A percentile compares a stretch with the other conserved stretches of the same genome.
phyloP scores from a whole-genome alignment of 1,140 invertebrate genomes.

The Drosophila nigrodunni region DNA sequence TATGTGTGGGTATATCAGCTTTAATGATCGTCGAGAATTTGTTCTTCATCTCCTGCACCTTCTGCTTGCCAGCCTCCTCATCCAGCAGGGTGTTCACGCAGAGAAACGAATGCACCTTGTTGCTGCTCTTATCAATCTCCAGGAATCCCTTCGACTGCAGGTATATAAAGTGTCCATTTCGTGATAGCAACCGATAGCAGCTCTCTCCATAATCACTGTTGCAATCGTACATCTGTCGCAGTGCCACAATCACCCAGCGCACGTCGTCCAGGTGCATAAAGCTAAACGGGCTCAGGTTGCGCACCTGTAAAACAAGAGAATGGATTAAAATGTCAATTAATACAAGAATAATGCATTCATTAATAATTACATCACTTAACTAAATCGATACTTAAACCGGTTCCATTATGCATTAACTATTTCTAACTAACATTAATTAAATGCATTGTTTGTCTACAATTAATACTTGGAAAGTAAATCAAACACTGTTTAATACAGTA shows the following conservation, averaged over 20 bases:
- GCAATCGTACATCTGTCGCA: slow-evolving; percentile 93
- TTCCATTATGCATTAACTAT: neutral
- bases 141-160: slow-evolving; percentile 91
- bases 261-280: slow-evolving; percentile 95
- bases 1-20: slow-evolving; percentile 70
- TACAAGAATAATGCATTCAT: neutral
- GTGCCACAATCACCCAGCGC: slow-evolving; percentile 92
- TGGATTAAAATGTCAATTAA: neutral
- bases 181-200: slow-evolving; percentile 91
- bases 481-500: neutral
- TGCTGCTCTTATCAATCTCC: slow-evolving; percentile 89
- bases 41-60: slow-evolving; percentile 90
- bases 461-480: too few relatives aligned
- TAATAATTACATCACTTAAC: neutral
- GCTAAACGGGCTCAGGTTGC: slow-evolving; percentile 89
- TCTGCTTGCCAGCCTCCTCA: slow-evolving; percentile 88
- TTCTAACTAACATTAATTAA: neutral
- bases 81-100: slow-evolving; percentile 92
- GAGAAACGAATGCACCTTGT: slow-evolving; percentile 91
- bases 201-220: slow-evolving; percentile 90
- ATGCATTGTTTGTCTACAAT: too few relatives aligned
- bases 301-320: slow-evolving; percentile 56
- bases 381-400: neutral
- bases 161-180: slow-evolving; percentile 92
- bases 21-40: slow-evolving; percentile 88